A percentile compares a stretch with the other conserved stretches of the same genome.
phyloP scores from a whole-genome alignment of 1,140 invertebrate genomes.

The Dendroctonus valens region DNA sequence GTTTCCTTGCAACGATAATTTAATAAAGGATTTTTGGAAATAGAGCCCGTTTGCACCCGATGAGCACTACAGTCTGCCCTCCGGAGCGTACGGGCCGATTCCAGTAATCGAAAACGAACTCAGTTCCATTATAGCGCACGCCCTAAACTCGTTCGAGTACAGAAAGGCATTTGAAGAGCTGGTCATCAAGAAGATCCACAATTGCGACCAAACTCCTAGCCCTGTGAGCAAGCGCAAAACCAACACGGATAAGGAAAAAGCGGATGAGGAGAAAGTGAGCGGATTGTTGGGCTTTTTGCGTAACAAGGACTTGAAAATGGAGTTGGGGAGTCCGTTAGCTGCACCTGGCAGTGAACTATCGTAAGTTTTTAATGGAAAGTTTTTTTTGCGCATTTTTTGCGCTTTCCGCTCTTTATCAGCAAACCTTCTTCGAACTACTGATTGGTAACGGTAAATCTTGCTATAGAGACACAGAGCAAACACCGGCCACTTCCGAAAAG shows the following conservation, averaged over 20 bases:
- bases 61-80: slow-evolving; percentile 65
- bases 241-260: slow-evolving; percentile 50
- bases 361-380: too few species aligned
- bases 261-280: slow-evolving; percentile 51
- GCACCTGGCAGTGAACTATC: too few species aligned
- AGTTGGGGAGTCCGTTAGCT: slow-evolving; percentile 18
- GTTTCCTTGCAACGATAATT: neutral
- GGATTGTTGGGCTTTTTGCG: slow-evolving; percentile 55
- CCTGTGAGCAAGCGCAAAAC: slow-evolving; percentile 54
- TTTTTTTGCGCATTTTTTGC: too few species aligned
- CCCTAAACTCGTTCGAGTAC: slow-evolving; percentile 72
- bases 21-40: neutral
- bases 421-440: neutral
- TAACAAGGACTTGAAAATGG: slow-evolving; percentile 46
- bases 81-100: slow-evolving; percentile 64
- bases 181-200: slow-evolving; percentile 42
- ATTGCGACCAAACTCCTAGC: slow-evolving; percentile 51
- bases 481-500: slow-evolving; percentile 27
- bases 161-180: slow-evolving; percentile 61
- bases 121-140: slow-evolving; percentile 87
- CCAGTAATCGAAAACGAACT: slow-evolving; percentile 82
- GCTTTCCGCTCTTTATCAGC: too few species aligned
- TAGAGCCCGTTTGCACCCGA: slow-evolving; percentile 60
- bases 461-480: slow-evolving; percentile 11
- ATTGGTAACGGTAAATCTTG: too few species aligned